Base-by-base conservation (phyloP, 2,797 vertebrate genomes). In the Myoxocephalus aenaeus region DNA sequence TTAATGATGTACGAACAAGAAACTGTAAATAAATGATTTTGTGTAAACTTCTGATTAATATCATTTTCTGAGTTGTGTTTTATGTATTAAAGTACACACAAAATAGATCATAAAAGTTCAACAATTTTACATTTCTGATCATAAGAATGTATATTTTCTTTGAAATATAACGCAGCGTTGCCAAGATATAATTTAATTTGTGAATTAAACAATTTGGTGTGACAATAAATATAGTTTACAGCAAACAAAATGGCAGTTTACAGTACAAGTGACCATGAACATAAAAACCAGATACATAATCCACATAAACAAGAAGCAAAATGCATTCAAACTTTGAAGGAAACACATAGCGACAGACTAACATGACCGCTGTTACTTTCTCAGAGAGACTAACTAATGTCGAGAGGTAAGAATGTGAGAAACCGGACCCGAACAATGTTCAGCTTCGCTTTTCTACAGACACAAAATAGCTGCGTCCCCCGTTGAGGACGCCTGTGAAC, bases 11-110 rank as follows among this genome's bases (percentile, higher is more conserved):
- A 90, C 17, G 78, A 86, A 70, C 53, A 79, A 82, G 56, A 83
- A 91, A 80, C 50, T 95, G 95, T 96, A 95, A 96, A 96, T 96
- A 95, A 95, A 95, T 80, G 50, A 76, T 82, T 90, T 91, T 90
- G 87, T 90, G 83, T 92, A 87, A 86, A 92, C 57, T 3, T 78
- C 70, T 69, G 40, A 74, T 36, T 73, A 25, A 44, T n/a, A 5
- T 27, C 75, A 1, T 65, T 54, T 27, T 54, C 51, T 25, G 22
- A 57, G 5, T 18, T 48, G 20, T 66, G 11, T 25, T 17, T 34
- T 70, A 40, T 76, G 7, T 62, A 56, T 65, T 32, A 67, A 59
- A 17, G 2, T 34, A 73, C 12, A 27, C 54, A 57, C 7, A 57
- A 3, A 32, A 15, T 3, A 58, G 8, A 29, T 15, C 5, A 12